Base-by-base conservation (phyloP, 2,113 vertebrate genomes). In the Dendrocopos noguchii region DNA sequence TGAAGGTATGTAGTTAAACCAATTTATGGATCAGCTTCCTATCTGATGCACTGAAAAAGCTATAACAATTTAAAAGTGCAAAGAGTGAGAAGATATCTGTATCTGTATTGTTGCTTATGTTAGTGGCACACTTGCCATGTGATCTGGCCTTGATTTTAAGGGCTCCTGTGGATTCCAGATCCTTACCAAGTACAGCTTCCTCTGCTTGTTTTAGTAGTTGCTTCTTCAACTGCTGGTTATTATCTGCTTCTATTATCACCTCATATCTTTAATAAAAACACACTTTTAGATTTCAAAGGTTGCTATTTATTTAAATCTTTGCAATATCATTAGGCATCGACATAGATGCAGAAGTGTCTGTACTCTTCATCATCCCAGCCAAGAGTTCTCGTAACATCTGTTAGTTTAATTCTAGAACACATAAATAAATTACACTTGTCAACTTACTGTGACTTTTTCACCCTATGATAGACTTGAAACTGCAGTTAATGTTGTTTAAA, bases 361-460 rank as follows among this genome's bases (percentile, higher is more conserved):
- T 65, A 88, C 76, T 90, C 56, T 71, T 21, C 73, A 91, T 90
- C 61, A 74, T 95, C 82, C 53, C 36, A 91, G 85, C 85, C 80
- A 85, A 93, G 80, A 93, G 83, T 90, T 95, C 88, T 90, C 65
- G 56, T 93, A 91, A 91, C 82, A 89, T 95, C 84, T 95, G 85
- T 88, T 93, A 90, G 73, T 85, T 93, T 94, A 93, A 93, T 94
- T 91, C 88, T 90, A 86, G 80, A 93, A 83, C 86, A 83, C 61
- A 85, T 93, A 91, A 88, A 90, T 85, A 95, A 86, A 93, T 93
- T 74, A 83, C 80, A 60, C 76, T 93, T 90, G 90, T 96, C 91
- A 96, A 91, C 72, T 84, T 84, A 71, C 39, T 59, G 55, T 95
- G 93, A 83, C 88, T 90, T 88, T 87, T 95, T 83, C 80, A 85